Evolutionary conservation across 64 coral and sea anemone genomes (phyloP).

Genomic region (Actinia equina): DNA sequence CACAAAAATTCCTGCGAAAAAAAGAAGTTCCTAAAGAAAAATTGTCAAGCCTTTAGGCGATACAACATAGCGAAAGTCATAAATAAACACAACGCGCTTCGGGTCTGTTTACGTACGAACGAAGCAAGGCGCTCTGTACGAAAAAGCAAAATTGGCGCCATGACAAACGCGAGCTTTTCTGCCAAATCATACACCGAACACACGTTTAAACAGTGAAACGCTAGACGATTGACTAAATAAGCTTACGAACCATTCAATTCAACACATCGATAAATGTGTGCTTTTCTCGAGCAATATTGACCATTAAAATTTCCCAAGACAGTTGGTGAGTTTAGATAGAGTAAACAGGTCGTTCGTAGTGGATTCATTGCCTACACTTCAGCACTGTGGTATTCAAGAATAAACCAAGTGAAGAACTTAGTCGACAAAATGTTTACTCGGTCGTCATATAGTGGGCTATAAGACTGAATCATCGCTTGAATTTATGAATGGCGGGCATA

Average conservation of each 20-base stretch:
- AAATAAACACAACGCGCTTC: not conserved
- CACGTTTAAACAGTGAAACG: conserved; percentile 10
- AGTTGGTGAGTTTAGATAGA: conserved; percentile 15
- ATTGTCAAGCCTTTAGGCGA: not conserved
- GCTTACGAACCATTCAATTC: conserved; percentile 58
- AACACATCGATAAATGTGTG: conserved; percentile 40
- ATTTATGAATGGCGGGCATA: conserved; percentile 6
- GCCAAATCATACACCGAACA: conserved; percentile 1
- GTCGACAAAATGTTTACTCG: conserved; percentile 29
- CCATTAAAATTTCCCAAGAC: conserved; percentile 59
- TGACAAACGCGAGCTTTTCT: not conserved
- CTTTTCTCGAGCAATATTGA: conserved; percentile 72
- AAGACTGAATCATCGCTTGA: not conserved
- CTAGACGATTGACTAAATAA: conserved; percentile 32
- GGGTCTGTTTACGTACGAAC: not conserved
- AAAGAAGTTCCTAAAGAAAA: not conserved
- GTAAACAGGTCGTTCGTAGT: conserved; percentile 10
- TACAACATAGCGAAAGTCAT: not conserved
- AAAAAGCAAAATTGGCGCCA: conserved; percentile 9
- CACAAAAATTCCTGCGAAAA: not conserved
- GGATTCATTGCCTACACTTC: not conserved
- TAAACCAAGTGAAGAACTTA: conserved; percentile 16
- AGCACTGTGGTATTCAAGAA: conserved; percentile 1
- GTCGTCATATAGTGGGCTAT: not conserved
- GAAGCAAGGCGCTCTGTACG: not conserved